Evolutionary conservation across 1,140 invertebrate species (phyloP).

Genomic region (Diploscapter pachys): DNA sequence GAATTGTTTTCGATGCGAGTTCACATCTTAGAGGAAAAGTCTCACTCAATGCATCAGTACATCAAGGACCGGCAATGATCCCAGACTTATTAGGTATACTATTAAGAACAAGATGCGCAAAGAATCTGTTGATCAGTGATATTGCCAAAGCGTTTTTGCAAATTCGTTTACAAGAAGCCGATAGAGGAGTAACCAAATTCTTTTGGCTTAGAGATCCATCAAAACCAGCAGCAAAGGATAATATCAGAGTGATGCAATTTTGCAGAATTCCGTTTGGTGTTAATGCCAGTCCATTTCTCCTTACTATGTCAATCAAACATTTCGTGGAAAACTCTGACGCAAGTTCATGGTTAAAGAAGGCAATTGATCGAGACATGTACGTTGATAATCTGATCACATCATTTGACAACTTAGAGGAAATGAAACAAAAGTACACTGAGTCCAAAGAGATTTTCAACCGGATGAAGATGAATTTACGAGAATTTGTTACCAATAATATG

Average conservation of each 20-base stretch:
- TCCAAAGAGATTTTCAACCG: not conserved
- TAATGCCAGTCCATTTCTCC: conserved; percentile 1
- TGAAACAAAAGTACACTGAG: not conserved
- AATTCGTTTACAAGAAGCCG: conserved; percentile 1
- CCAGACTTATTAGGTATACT: conserved; percentile 1
- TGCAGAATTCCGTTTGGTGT: conserved; percentile 2
- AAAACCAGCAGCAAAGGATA: not conserved
- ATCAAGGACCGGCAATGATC: not conserved
- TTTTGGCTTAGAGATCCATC: conserved; percentile 1
- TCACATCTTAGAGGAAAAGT: not conserved
- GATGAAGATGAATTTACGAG: conserved; percentile 2
- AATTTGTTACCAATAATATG: not conserved
- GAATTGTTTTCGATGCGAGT: conserved; percentile 1
- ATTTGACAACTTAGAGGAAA: not conserved
- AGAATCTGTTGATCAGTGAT: not conserved
- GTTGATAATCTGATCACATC: not conserved
- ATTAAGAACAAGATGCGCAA: not conserved
- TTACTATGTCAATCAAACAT: not conserved
- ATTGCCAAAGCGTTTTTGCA: not conserved
- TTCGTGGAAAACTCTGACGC: not conserved
- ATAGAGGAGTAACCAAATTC: not conserved
- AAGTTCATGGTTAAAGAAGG: not conserved
- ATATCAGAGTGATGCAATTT: not conserved
- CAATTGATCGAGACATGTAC: not conserved
- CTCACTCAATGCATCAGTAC: not conserved